phyloP scores from a whole-genome alignment of 2,797 vertebrate species.

The Anabacerthia variegaticeps region DNA sequence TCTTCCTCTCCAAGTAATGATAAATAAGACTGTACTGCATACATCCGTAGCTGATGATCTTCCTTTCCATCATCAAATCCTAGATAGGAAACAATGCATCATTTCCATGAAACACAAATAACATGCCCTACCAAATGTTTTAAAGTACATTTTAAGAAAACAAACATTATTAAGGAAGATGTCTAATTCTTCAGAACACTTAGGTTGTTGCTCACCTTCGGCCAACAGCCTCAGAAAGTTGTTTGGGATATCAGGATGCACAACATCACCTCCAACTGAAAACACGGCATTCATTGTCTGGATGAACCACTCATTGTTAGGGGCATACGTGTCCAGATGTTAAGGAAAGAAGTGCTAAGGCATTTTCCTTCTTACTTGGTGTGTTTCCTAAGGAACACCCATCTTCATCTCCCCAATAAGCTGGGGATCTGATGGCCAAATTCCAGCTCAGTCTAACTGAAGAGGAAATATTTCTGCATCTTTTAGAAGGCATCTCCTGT shows the following conservation, averaged over 20 bases:
- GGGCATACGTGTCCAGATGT: slow-evolving; percentile 87
- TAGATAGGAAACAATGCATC: slow-evolving; percentile 56
- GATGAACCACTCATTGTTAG: slow-evolving; percentile 95
- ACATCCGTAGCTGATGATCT: slow-evolving; percentile 84
- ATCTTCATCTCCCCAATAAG: neutral
- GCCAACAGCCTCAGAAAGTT: slow-evolving; percentile 90
- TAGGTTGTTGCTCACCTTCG: slow-evolving; percentile 81
- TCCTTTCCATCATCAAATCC: slow-evolving; percentile 90
- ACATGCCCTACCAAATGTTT: neutral
- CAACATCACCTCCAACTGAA: slow-evolving; percentile 89
- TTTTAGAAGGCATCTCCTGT: neutral
- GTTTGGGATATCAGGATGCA: slow-evolving; percentile 91
- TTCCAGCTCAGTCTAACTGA: neutral
- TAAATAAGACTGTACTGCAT: slow-evolving; percentile 91
- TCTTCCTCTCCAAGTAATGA: slow-evolving; percentile 80
- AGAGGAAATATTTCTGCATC: neutral
- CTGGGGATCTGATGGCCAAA: neutral
- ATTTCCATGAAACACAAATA: neutral
- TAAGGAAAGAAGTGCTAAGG: slow-evolving; percentile 79
- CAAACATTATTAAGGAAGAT: neutral
- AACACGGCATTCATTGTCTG: slow-evolving; percentile 96
- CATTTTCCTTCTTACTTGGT: neutral
- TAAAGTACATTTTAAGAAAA: neutral
- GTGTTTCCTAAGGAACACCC: neutral
- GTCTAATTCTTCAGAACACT: neutral